phyloP scores from a whole-genome alignment of 2,888 invertebrate species.

The Rhogogaster chlorosoma region DNA sequence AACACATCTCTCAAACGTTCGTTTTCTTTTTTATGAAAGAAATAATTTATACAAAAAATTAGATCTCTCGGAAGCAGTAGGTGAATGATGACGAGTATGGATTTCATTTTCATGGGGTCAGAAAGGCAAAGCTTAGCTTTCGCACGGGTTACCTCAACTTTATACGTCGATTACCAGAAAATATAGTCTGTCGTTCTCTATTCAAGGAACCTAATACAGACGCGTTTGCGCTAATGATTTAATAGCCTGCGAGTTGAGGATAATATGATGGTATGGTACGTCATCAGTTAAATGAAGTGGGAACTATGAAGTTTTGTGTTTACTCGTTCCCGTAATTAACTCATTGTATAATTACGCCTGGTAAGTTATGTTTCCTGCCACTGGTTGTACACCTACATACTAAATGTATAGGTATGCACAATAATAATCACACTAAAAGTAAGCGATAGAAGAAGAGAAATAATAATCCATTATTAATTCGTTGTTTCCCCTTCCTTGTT shows the following conservation, averaged over 20 bases:
- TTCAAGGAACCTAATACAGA: slow-evolving; percentile 30
- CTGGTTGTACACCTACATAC: not conserved
- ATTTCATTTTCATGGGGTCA: not conserved
- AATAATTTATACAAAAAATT: no score
- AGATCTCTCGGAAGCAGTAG: not conserved
- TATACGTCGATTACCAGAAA: not conserved
- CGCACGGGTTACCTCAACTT: slow-evolving; percentile 13
- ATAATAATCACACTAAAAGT: not conserved
- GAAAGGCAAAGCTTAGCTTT: not conserved
- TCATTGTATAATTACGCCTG: slow-evolving; percentile 35
- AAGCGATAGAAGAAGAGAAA: not conserved
- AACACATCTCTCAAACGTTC: no score
- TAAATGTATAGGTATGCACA: not conserved
- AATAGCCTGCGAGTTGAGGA: slow-evolving; percentile 35
- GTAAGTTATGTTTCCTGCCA: slow-evolving; percentile 48
- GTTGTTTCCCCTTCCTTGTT: not conserved
- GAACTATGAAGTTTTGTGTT: slow-evolving; percentile 55
- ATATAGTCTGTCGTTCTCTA: not conserved
- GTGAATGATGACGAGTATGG: not conserved
- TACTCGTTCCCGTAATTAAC: slow-evolving; percentile 56
- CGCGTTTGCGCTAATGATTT: slow-evolving; percentile 42
- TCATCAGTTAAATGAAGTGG: slow-evolving; percentile 58
- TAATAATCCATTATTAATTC: not conserved
- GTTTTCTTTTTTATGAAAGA: no score
- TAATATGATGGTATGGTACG: slow-evolving; percentile 43